phyloP scores from a whole-genome alignment of 1,140 invertebrate species.

The Harlomillsia oculata region DNA sequence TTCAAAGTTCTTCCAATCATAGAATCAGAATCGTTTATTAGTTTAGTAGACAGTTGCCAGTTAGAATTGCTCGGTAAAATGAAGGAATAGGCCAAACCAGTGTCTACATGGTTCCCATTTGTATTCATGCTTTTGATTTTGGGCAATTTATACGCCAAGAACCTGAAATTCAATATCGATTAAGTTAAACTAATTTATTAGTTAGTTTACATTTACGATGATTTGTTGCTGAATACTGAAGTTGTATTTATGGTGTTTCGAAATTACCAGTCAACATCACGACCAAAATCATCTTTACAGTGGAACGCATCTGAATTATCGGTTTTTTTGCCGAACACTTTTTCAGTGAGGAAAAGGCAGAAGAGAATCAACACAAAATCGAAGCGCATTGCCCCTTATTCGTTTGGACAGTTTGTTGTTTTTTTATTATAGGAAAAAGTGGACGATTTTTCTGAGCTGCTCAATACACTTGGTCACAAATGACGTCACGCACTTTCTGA shows the following conservation, averaged over 20 bases:
- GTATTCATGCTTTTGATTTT: slow-evolving; percentile 50
- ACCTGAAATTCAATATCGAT: slow-evolving; percentile 50
- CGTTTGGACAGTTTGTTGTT: too few relatives aligned
- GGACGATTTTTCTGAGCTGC: too few relatives aligned
- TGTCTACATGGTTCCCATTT: slow-evolving; percentile 46
- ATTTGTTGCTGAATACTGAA: not conserved
- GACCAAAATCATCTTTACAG: slow-evolving; percentile 28
- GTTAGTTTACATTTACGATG: not conserved
- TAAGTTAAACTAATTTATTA: not conserved
- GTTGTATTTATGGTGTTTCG: not conserved
- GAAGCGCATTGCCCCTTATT: too few relatives aligned
- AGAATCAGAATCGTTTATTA: slow-evolving; percentile 59
- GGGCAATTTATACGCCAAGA: slow-evolving; percentile 72
- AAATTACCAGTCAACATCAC: slow-evolving; percentile 27
- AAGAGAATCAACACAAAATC: not conserved
- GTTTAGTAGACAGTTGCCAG: slow-evolving; percentile 58
- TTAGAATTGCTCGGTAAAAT: slow-evolving; percentile 53
- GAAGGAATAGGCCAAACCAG: slow-evolving; percentile 62
- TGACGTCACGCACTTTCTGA: too few relatives aligned
- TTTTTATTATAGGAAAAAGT: too few relatives aligned
- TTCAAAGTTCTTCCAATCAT: slow-evolving; percentile 61
- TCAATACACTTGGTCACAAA: too few relatives aligned
- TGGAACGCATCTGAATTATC: too few relatives aligned
- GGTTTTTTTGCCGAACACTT: too few relatives aligned
- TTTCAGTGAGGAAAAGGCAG: not conserved